A percentile compares a stretch with the other conserved stretches of the same genome.
Conservation (phyloP, 2,113 vertebrate genomes). For the Istiophorus platypterus region DNA sequence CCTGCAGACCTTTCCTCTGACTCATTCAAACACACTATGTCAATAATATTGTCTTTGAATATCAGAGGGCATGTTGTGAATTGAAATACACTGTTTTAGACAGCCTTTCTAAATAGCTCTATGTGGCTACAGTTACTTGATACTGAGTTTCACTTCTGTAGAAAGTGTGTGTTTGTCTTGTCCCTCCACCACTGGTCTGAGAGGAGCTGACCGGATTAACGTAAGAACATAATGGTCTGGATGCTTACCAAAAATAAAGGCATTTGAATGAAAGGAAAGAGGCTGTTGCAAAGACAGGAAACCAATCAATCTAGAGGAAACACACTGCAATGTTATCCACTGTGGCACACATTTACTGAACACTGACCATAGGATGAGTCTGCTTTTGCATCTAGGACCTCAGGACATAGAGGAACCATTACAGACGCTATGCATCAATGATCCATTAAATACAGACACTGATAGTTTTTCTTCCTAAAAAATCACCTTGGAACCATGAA, state of each 20-base stretch:
- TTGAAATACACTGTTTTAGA: too few relatives aligned
- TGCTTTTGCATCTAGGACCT: neutral
- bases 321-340: constrained; percentile 5
- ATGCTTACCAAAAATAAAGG: constrained; percentile 38
- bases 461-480: neutral
- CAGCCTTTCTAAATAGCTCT: neutral
- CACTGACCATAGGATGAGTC: neutral
- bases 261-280: constrained; percentile 61
- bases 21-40: neutral
- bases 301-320: constrained; percentile 47
- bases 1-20: neutral
- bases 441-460: neutral
- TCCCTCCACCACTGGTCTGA: constrained; percentile 10
- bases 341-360: neutral
- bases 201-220: constrained; percentile 21
- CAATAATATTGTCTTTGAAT: neutral
- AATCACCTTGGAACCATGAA: neutral
- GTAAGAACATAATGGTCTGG: constrained; percentile 46
- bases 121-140: neutral
- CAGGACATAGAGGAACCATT: too few relatives aligned
- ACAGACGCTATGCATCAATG: neutral
- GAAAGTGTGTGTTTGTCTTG: constrained; percentile 3
- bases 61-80: neutral
- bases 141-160: neutral
- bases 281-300: constrained; percentile 53